phyloP scores from a whole-genome alignment of 1,140 invertebrate species.

The Drosophila albomicans region DNA sequence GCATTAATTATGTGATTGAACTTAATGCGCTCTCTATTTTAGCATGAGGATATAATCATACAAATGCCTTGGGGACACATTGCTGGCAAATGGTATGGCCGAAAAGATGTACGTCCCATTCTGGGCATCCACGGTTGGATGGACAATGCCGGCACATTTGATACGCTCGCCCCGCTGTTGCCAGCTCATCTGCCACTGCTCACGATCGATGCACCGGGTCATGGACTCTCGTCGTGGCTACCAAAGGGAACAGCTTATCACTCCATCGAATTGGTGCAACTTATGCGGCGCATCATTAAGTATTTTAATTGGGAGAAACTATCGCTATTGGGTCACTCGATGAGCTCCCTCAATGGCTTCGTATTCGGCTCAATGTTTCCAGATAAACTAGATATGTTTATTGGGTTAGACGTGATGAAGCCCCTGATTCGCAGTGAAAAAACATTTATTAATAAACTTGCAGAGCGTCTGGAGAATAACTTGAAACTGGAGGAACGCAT shows the following conservation, averaged over 20 bases:
- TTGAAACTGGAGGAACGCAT: slow-evolving; percentile 84
- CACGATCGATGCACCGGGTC: slow-evolving; percentile 90
- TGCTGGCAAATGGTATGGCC: slow-evolving; percentile 90
- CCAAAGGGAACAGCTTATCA: slow-evolving; percentile 88
- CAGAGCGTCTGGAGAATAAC: slow-evolving; percentile 85
- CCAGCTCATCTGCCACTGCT: slow-evolving; percentile 87
- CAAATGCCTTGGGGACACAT: slow-evolving; percentile 89
- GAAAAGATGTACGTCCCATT: slow-evolving; percentile 87
- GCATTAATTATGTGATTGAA: not conserved
- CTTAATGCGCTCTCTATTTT: slow-evolving; percentile 34
- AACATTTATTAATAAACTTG: slow-evolving; percentile 57
- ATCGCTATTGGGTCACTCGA: slow-evolving; percentile 89
- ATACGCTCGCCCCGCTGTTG: slow-evolving; percentile 88
- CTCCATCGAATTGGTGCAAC: slow-evolving; percentile 86
- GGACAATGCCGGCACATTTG: slow-evolving; percentile 91
- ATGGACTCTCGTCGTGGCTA: slow-evolving; percentile 89
- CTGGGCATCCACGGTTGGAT: slow-evolving; percentile 91
- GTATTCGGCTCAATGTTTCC: slow-evolving; percentile 87
- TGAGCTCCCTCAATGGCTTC: slow-evolving; percentile 88
- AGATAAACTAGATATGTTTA: slow-evolving; percentile 87
- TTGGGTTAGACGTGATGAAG: slow-evolving; percentile 88
- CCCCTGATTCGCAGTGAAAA: slow-evolving; percentile 82
- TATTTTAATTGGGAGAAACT: slow-evolving; percentile 90
- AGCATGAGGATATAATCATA: slow-evolving; percentile 88
- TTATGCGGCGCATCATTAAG: slow-evolving; percentile 87